Evolutionary conservation across 2,797 vertebrate genomes (phyloP).

Genomic region (Melanogrammus aeglefinus): DNA sequence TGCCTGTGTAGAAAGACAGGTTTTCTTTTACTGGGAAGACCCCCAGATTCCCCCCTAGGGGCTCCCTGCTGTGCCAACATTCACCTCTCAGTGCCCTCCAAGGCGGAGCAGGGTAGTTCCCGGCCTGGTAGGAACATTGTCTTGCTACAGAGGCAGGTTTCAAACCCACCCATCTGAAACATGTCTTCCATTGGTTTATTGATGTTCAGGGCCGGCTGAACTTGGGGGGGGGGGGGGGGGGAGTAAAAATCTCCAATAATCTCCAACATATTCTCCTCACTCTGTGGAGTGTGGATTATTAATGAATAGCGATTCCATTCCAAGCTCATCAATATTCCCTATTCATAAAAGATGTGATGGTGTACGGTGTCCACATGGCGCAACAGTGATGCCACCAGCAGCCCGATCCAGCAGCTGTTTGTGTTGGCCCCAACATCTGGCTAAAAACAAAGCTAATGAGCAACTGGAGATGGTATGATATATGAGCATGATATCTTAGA

Average conservation of each 20-base stretch:
- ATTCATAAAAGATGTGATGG: constrained; percentile 1
- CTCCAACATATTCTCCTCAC: neutral
- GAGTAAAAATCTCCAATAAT: neutral
- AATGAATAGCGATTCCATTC: neutral
- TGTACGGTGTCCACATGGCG: neutral
- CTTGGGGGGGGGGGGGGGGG: too few relatives aligned
- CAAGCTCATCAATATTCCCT: neutral
- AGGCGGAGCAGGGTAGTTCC: neutral
- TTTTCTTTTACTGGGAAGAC: too few relatives aligned
- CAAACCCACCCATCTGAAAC: too few relatives aligned
- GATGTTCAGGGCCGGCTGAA: too few relatives aligned
- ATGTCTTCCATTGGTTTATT: neutral
- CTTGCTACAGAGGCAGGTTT: too few relatives aligned
- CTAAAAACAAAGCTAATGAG: constrained; percentile 19
- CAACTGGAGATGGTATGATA: neutral
- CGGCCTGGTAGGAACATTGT: too few relatives aligned
- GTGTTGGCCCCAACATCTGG: constrained; percentile 46
- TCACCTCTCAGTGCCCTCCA: neutral
- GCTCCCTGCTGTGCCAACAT: neutral
- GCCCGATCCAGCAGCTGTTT: constrained; percentile 24
- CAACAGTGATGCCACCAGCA: constrained; percentile 13
- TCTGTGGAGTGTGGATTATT: neutral
- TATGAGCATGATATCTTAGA: constrained; percentile 16
- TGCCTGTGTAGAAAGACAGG: too few relatives aligned
- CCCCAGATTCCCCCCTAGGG: too few relatives aligned